A percentile compares a stretch with the other conserved stretches of the same genome.
phyloP scores from a whole-genome alignment of 2,797 vertebrate genomes.

The Rhinoraja longicauda region DNA sequence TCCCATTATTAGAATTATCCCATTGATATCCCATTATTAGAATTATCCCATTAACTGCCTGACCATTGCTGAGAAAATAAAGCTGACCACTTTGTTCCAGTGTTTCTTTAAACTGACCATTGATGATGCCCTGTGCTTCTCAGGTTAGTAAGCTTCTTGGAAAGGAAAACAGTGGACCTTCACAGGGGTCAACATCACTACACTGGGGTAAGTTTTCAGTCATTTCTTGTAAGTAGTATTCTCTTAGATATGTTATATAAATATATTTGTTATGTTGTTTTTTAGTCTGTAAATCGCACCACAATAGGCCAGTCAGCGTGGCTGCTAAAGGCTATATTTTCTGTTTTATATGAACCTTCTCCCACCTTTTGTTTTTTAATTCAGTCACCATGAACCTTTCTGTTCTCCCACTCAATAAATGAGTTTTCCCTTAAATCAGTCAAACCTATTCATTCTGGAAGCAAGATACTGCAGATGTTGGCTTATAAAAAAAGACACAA shows the following conservation, averaged over 20 bases:
- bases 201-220: constrained; percentile 70
- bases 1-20: no score
- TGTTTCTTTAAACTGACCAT: not conserved
- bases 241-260: not conserved
- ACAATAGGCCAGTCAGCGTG: no score
- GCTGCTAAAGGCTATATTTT: no score
- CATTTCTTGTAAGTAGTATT: not conserved
- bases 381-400: not conserved
- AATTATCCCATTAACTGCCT: no score
- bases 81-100: not conserved
- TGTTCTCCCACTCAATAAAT: not conserved
- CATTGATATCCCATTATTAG: no score
- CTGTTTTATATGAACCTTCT: not conserved
- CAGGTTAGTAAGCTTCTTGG: constrained; percentile 84
- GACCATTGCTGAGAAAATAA: not conserved
- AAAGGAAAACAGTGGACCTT: constrained; percentile 72
- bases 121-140: not conserved
- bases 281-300: not conserved
- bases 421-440: not conserved
- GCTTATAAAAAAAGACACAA: no score
- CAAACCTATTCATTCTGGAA: no score
- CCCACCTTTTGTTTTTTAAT: not conserved
- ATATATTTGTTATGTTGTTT: not conserved
- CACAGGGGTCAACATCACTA: constrained; percentile 88
- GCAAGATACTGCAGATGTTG: no score